Evolutionary conservation across 2,888 invertebrate species (phyloP).

Genomic region (Lycia hirtaria): DNA sequence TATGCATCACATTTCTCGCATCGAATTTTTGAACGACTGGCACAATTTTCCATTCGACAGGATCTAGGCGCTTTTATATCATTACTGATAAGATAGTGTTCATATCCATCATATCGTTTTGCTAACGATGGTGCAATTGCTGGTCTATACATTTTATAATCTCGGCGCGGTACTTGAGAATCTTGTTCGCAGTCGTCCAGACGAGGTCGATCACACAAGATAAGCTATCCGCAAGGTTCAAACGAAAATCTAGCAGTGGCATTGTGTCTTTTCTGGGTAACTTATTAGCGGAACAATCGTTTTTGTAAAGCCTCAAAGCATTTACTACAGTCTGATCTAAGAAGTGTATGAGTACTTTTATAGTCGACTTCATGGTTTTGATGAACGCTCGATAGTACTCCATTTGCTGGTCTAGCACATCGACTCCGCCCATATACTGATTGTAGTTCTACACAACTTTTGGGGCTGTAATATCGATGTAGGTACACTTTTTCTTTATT

Average conservation of each 20-base stretch:
- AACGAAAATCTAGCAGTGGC: conserved; percentile 15
- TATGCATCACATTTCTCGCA: conserved; percentile 16
- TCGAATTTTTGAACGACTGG: conserved; percentile 2
- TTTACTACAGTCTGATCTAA: conserved; percentile 42
- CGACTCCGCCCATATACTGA: conserved; percentile 4
- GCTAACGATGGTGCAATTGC: neutral
- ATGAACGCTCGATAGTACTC: conserved; percentile 37
- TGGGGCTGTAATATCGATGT: conserved; percentile 2
- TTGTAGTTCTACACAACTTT: conserved; percentile 2
- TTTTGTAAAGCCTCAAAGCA: conserved; percentile 36
- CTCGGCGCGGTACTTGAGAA: conserved; percentile 2
- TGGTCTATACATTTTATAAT: neutral
- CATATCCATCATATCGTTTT: conserved; percentile 13
- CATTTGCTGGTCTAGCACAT: conserved; percentile 15
- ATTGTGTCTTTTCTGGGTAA: conserved; percentile 7
- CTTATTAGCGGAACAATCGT: conserved; percentile 17
- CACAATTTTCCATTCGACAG: conserved; percentile 6
- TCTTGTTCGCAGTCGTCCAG: neutral
- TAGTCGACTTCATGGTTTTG: conserved; percentile 47
- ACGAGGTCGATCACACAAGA: conserved; percentile 3
- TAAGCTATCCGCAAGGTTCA: conserved; percentile 7
- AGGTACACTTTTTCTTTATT: conserved; percentile 11
- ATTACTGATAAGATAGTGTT: conserved; percentile 17
- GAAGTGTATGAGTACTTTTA: conserved; percentile 39
- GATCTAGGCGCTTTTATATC: conserved; percentile 12